These are phyloP conservation scores for Agelaius phoeniceus DNA, from an alignment of 2,113 vertebrate species.

Conservation along the genomic window DNA sequence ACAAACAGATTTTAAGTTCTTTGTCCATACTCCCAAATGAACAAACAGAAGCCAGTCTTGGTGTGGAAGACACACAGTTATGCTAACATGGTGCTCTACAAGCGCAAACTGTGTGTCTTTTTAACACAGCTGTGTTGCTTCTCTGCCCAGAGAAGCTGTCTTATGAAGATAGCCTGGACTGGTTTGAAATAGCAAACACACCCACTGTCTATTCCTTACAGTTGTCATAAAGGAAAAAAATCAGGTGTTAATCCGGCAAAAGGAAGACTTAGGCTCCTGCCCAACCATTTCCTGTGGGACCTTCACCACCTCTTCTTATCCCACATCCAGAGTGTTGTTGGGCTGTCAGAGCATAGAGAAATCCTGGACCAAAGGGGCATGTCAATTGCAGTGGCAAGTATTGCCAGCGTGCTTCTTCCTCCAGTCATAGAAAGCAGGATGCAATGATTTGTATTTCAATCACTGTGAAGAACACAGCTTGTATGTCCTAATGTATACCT, in stretches of 20 bases:
- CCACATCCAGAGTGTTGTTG: not conserved
- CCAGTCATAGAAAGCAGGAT: not conserved
- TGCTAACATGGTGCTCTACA: not conserved
- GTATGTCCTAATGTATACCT: not conserved
- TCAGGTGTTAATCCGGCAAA: not conserved
- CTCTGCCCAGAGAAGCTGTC: not conserved
- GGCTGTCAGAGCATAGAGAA: not conserved
- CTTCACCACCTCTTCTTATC: not conserved
- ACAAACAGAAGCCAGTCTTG: not conserved
- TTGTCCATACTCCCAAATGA: not conserved
- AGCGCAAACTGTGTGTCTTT: fast-evolving
- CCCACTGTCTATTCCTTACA: not conserved
- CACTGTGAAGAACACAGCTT: not conserved
- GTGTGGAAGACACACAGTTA: not conserved
- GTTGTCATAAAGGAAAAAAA: not conserved
- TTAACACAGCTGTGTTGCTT: not conserved
- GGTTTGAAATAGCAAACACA: not conserved
- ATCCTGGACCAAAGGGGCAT: not conserved
- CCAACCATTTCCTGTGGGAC: not conserved
- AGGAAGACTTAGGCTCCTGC: not conserved
- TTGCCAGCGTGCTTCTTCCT: not conserved
- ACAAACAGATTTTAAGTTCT: not conserved
- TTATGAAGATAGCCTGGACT: not conserved
- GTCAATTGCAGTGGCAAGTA: not conserved
- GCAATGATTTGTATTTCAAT: not conserved